Evolutionary conservation across 2,888 invertebrate genomes (phyloP), one percentile per base, ranked within the genome.

Genomic region (Nysson spinosus): DNA sequence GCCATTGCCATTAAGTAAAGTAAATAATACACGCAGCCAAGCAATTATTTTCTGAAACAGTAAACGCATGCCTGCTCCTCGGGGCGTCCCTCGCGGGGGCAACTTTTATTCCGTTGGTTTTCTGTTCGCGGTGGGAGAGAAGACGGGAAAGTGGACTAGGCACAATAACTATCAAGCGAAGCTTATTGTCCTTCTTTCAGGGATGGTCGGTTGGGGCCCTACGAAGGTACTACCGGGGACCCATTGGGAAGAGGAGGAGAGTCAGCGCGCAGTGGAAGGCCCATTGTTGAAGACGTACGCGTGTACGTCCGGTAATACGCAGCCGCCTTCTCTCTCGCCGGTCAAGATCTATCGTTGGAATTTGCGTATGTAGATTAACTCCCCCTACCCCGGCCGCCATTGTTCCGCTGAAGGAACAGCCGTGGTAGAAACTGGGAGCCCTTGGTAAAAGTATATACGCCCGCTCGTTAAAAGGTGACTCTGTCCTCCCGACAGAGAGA

Each of bases 141-240:
- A 20, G 52, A 60, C 50, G 40, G 37, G 54, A 30, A 64, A 49
- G 52, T 67, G 57, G 62, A 70, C 80, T 82, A 81, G 78, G 60
- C 67, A 84, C 85, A 83, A 83, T 83, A 80, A 85, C 83, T 79
- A 86, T 86, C 86, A 82, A 81, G 74, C 69, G 67, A 66, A 67
- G 75, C 83, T 82, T 84, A 86, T 86, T 86, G 85, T 86, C 82
- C 84, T 86, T 85, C 84, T 80, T 79, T 85, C 84, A 85, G 78
- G 78, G 75, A 75, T 75, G 72, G 78, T 30, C 75, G 71, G 72
- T 68, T 55, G 28, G 57, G 40, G 20, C 60, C 44, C 35, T 44
- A 46, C 51, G 61, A 66, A 54, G 60, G 56, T 50, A 66, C 55
- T n/a, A n/a, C n/a, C n/a, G n/a, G n/a, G n/a, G n/a, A n/a, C n/a